Base-by-base conservation (phyloP, 2,888 invertebrate species). In the Meiosimyza platycephala region DNA sequence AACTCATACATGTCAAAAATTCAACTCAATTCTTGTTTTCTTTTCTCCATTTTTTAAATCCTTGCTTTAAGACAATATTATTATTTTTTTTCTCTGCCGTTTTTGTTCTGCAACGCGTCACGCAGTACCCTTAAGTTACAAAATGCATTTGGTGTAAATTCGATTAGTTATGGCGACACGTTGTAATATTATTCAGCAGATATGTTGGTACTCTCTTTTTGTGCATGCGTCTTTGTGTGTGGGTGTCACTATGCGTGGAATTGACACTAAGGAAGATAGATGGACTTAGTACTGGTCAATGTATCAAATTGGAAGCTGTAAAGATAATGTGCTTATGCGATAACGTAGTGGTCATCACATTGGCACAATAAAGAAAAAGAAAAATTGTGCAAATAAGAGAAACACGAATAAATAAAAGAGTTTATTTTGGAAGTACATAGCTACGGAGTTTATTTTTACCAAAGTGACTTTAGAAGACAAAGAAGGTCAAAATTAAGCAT, bases 201-300 rank as follows among this genome's bases (percentile, higher is more conserved):
- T 65, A 22, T 22, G 22, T n/a, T n/a, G n/a, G n/a, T 22, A n/a
- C n/a, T 40, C 9, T 9, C 1, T 40, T 4, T 33, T 13, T 55
- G 66, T 33, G 54, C 62, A 6, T 54, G 57, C 63, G 40, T 62
- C 54, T 50, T 66, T 74, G 62, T 74, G 55, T 73, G 54, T 71
- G 52, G 6, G 12, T 52, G 70, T 63, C 9, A 28, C 57, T 18
- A 18, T 57, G 54, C 18, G 51, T 62, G 69, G 60, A 33, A 78
- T 78, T 81, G 81, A 82, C 81, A 82, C 80, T 81, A 81, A 81
- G 82, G 79, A 82, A 82, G 81, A 81, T 82, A 80, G 81, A 81
- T 81, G 79, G 78, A 50, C 52, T 69, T 67, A 22, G 18, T 52
- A 47, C 60, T 59, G 33, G 72, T 52, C 52, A 65, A 59, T 59